phyloP scores from a whole-genome alignment of 1,140 invertebrate species.

The Polypedilum vanderplanki region DNA sequence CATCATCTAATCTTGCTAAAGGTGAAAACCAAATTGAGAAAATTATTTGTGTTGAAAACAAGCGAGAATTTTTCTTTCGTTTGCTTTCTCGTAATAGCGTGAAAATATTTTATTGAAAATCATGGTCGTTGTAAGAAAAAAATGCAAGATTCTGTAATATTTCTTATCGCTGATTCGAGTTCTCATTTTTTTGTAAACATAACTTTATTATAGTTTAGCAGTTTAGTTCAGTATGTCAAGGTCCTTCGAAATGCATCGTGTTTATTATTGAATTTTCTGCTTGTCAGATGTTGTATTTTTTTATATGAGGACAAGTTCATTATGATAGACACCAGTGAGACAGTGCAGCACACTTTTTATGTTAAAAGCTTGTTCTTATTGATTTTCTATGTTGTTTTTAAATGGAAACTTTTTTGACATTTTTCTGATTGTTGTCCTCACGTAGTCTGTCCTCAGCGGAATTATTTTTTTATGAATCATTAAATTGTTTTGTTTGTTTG shows the following conservation, averaged over 20 bases:
- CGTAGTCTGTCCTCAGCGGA: too few species aligned
- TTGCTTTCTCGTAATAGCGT: not conserved
- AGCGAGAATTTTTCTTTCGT: not conserved
- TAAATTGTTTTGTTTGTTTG: too few species aligned
- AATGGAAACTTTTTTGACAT: too few species aligned
- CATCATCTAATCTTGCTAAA: too few species aligned
- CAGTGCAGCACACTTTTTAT: too few species aligned
- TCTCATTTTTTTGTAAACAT: not conserved
- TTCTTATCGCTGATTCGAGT: not conserved
- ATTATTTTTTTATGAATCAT: too few species aligned
- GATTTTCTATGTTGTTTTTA: too few species aligned
- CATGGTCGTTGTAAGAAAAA: conserved; percentile 11
- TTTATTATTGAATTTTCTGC: not conserved
- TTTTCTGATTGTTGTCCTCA: too few species aligned
- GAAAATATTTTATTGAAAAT: conserved; percentile 7
- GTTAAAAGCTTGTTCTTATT: too few species aligned
- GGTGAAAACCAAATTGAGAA: not conserved
- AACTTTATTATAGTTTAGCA: not conserved
- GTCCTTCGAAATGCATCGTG: not conserved
- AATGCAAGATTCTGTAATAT: not conserved
- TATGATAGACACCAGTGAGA: too few species aligned
- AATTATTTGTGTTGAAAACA: not conserved
- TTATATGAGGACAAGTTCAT: not conserved
- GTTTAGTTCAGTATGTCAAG: conserved; percentile 4
- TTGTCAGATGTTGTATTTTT: not conserved